These are phyloP conservation scores for Maconellicoccus hirsutus DNA, from an alignment of 1,140 invertebrate genomes.

Conservation along the genomic window DNA sequence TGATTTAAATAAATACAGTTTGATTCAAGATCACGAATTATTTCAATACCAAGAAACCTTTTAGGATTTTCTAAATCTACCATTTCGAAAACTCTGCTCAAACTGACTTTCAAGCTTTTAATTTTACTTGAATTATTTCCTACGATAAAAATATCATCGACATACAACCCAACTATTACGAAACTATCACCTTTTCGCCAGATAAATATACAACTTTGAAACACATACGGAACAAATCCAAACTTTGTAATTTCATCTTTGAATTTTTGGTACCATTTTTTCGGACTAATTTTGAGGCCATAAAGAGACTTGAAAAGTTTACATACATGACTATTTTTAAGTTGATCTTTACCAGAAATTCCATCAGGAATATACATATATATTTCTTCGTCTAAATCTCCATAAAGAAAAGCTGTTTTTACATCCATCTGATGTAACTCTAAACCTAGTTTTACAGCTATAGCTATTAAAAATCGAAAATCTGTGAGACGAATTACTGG, in stretches of 20 bases:
- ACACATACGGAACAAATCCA: neutral
- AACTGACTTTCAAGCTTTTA: slow-evolving; percentile 23
- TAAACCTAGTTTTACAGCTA: neutral
- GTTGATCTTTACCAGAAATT: no score
- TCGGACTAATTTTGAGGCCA: slow-evolving; percentile 31
- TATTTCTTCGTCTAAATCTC: slow-evolving; percentile 32
- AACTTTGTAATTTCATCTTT: no score
- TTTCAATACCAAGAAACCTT: slow-evolving; percentile 24
- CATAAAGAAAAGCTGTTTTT: slow-evolving; percentile 35
- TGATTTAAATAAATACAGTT: slow-evolving; percentile 31
- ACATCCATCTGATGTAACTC: slow-evolving; percentile 35
- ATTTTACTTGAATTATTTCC: slow-evolving; percentile 29
- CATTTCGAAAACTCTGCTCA: slow-evolving; percentile 34
- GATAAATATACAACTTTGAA: neutral
- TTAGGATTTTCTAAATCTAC: slow-evolving; percentile 33
- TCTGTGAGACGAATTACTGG: slow-evolving; percentile 11
- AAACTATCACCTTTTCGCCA: slow-evolving; percentile 22
- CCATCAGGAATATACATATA: no score
- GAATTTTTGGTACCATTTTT: slow-evolving; percentile 33
- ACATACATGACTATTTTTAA: slow-evolving; percentile 30
- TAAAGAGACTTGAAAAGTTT: no score
- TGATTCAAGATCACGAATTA: neutral
- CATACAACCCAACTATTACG: slow-evolving; percentile 30
- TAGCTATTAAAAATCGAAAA: neutral
- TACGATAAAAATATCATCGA: slow-evolving; percentile 29